Conservation (phyloP, 2,113 vertebrate genomes). For the Ciconia maguari region DNA sequence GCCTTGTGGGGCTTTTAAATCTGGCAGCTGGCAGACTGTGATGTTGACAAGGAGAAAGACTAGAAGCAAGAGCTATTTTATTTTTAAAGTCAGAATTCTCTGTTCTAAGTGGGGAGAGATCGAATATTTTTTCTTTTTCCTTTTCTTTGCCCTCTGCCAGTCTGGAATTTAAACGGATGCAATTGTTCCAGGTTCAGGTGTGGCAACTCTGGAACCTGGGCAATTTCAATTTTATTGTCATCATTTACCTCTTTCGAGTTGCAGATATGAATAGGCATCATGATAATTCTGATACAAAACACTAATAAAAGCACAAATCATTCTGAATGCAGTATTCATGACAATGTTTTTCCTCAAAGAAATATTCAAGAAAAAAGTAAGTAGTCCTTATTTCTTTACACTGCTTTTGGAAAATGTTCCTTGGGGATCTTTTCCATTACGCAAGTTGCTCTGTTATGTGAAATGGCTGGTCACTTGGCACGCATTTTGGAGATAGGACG, state of each 20-base stretch:
- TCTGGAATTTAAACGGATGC: background rate
- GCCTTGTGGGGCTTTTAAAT: background rate
- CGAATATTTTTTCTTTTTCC: background rate
- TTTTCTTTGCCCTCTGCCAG: background rate
- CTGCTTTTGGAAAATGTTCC: background rate
- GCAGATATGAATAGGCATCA: background rate
- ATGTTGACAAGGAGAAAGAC: background rate
- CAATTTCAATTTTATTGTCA: background rate
- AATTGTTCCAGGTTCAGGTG: background rate
- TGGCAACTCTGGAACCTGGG: accelerated
- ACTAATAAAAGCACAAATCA: background rate
- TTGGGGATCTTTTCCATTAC: background rate
- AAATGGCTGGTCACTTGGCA: background rate
- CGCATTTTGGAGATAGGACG: background rate
- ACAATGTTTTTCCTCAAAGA: background rate
- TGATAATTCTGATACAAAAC: background rate
- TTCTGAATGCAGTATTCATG: background rate
- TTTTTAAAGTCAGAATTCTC: background rate
- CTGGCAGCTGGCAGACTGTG: background rate
- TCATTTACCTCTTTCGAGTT: background rate
- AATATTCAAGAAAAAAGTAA: background rate
- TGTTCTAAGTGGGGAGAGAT: background rate
- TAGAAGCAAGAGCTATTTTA: background rate
- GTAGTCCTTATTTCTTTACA: background rate
- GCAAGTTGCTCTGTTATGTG: background rate